Base-by-base conservation (phyloP, 2,113 vertebrate genomes). In the Crypturellus undulatus region DNA sequence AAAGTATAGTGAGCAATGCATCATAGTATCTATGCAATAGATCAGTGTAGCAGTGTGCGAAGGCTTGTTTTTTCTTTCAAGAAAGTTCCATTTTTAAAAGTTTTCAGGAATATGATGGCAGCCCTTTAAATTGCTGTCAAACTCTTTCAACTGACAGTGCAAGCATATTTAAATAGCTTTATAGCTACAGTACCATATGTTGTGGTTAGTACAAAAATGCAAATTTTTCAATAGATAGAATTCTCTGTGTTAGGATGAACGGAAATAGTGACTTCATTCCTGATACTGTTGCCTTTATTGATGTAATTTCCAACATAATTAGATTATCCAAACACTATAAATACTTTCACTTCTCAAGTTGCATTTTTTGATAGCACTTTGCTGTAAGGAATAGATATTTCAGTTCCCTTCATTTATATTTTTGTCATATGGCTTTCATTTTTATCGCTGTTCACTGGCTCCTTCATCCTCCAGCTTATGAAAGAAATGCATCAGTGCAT, bases 141-240 rank as follows among this genome's bases (percentile, higher is more conserved):
- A 87, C 38, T 89, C 32, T 81, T 73, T 91, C 79, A 91, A 10
- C 28, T 93, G 91, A 90, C 84, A 78, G n/a, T 15, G 30, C 54
- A 52, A 87, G 51, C 32, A 36, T 79, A 92, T 82, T 96, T 94
- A 92, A 94, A 90, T 93, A 34, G 10, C 17, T 94, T 93, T 84
- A 76, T 86, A 84, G 67, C 54, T 92, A 64, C 58, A 76, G 73
- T 36, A 79, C 82, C 92, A 82, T 97, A 94, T 93, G 82, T 19
- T 93, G 43, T 70, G 58, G 30, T 71, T 86, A 79, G 51, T 70
- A 87, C 0, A 1, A 82, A 84, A 73, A 64, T 19, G 42, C 3
- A 76, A 79, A 91, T 54, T 73, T 88, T 19, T 90, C 34, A 56
- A 47, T 17, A 87, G 12, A 85, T 78, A 75, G 77, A 93, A 45